Evolutionary conservation across 2,797 vertebrate genomes (phyloP).

Genomic region (Capromys pilorides): DNA sequence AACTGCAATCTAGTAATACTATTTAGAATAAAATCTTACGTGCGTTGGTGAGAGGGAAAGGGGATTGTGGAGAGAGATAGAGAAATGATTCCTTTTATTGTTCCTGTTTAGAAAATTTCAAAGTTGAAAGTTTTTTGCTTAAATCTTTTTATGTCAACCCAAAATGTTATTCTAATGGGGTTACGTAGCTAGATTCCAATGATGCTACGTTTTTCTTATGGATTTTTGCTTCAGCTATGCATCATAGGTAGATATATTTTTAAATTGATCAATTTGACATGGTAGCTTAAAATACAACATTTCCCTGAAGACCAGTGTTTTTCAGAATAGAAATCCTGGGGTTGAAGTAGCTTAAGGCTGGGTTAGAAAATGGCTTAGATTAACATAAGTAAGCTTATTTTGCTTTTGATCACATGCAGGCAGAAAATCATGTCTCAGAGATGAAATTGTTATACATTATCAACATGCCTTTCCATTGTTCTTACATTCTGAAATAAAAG

Average conservation of each 20-base stretch:
- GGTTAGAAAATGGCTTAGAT: slow-evolving; percentile 73
- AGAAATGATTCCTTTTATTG: slow-evolving; percentile 33
- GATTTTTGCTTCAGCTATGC: slow-evolving; percentile 65
- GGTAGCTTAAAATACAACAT: slow-evolving; percentile 77
- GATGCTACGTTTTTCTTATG: slow-evolving; percentile 46
- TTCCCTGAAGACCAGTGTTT: slow-evolving; percentile 73
- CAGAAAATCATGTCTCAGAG: slow-evolving; percentile 75
- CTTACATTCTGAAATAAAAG: slow-evolving; percentile 54
- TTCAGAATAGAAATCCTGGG: slow-evolving; percentile 75
- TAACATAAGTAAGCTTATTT: slow-evolving; percentile 75
- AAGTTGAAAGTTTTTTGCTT: slow-evolving; percentile 52
- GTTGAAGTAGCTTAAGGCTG: slow-evolving; percentile 74
- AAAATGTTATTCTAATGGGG: slow-evolving; percentile 43
- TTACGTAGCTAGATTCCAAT: slow-evolving; percentile 68
- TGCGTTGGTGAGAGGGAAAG: neutral
- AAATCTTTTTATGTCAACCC: slow-evolving; percentile 46
- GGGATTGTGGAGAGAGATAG: neutral
- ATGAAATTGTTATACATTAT: slow-evolving; percentile 66
- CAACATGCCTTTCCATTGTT: slow-evolving; percentile 52
- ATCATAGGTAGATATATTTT: slow-evolving; percentile 67
- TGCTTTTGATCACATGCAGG: slow-evolving; percentile 67
- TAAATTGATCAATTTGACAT: slow-evolving; percentile 72
- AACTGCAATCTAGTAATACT: slow-evolving; percentile 13
- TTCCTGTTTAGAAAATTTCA: slow-evolving; percentile 54
- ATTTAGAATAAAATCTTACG: neutral